These are phyloP conservation scores for Chroicocephalus ridibundus DNA, from an alignment of 2,113 vertebrate species.

Conservation along the genomic window DNA sequence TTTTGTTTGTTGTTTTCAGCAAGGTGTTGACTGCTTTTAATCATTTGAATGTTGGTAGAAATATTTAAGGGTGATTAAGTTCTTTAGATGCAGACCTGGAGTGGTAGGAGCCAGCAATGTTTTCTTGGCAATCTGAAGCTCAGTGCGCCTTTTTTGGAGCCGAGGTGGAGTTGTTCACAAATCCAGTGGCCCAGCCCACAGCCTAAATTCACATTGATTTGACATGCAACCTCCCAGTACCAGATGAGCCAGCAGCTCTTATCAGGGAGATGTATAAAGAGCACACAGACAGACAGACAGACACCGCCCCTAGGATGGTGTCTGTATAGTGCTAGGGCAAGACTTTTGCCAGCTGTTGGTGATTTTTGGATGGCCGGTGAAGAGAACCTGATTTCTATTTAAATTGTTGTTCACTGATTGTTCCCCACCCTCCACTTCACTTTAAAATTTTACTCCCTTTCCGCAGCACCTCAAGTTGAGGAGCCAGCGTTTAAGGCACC, in stretches of 20 bases:
- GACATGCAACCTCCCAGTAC: neutral
- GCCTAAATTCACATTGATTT: neutral
- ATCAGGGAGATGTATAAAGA: neutral
- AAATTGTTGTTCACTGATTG: neutral
- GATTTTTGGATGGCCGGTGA: neutral
- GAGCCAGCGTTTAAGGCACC: slow-evolving; percentile 29
- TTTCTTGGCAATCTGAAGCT: neutral
- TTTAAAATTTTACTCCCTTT: neutral
- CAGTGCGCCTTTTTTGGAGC: neutral
- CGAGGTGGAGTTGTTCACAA: neutral
- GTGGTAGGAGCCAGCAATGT: neutral
- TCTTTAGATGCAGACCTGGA: neutral
- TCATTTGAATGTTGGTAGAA: neutral
- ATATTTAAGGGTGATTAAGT: neutral
- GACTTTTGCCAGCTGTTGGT: neutral
- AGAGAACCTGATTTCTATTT: neutral
- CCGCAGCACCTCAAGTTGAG: slow-evolving; percentile 11
- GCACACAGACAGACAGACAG: neutral
- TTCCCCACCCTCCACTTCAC: neutral
- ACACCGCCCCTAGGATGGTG: neutral
- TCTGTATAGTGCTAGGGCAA: neutral
- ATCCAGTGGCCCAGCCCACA: neutral
- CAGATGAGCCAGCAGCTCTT: neutral
- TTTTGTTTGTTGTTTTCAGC: slow-evolving; percentile 26
- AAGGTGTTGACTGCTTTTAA: slow-evolving; percentile 17